Evolutionary conservation across 1,140 invertebrate genomes (phyloP).

Genomic region (Oreohelix idahoensis): DNA sequence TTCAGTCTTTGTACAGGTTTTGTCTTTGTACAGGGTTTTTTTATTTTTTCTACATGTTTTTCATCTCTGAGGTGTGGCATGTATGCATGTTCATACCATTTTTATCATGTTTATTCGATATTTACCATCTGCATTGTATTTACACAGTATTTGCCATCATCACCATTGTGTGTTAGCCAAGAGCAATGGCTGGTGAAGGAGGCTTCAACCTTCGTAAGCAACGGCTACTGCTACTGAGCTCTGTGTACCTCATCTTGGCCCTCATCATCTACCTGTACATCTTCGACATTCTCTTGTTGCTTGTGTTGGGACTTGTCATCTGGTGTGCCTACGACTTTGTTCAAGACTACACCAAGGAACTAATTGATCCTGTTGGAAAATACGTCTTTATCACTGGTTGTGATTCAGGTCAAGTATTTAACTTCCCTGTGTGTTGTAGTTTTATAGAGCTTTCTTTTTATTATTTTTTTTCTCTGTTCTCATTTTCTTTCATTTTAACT

Average conservation of each 20-base stretch:
- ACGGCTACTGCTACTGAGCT: neutral
- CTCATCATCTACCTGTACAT: slow-evolving; percentile 29
- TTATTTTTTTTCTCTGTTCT: too few species aligned
- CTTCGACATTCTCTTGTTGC: slow-evolving; percentile 4
- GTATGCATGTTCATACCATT: too few species aligned
- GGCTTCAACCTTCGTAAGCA: slow-evolving; percentile 12
- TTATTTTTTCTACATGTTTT: too few species aligned
- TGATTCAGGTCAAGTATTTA: slow-evolving; percentile 18
- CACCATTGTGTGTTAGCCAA: neutral
- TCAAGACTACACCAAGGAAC: slow-evolving; percentile 19
- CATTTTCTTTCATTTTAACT: too few species aligned
- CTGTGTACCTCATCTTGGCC: neutral
- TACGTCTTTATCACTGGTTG: slow-evolving; percentile 38
- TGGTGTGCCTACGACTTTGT: slow-evolving; percentile 24
- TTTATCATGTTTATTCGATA: too few species aligned
- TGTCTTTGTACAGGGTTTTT: too few species aligned
- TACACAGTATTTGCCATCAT: too few species aligned
- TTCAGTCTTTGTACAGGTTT: too few species aligned
- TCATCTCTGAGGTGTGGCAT: too few species aligned
- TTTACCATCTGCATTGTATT: too few species aligned
- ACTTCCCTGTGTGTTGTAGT: too few species aligned
- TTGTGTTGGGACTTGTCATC: neutral
- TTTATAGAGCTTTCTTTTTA: too few species aligned
- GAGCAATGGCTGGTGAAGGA: neutral
- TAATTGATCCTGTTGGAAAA: slow-evolving; percentile 20